Evolutionary conservation across 2,113 vertebrate genomes (phyloP), one percentile per base, ranked within the genome.

Genomic region (Cochlearius cochlearius): DNA sequence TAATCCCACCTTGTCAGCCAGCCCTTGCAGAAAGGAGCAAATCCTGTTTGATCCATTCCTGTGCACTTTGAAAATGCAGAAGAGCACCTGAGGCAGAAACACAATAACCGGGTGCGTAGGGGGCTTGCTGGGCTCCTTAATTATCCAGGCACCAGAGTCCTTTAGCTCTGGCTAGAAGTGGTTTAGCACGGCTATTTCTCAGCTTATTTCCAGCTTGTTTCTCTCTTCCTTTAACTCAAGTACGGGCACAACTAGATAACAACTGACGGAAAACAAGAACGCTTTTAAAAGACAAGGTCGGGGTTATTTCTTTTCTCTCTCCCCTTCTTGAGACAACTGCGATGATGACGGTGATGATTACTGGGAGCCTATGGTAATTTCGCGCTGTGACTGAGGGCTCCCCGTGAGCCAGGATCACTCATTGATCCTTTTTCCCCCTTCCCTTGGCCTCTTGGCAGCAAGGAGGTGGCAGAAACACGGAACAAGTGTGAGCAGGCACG

Each of bases 351-450:
- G 60, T 36, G 73, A 50, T 86, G 64, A 69, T 91, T 50, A 71
- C 79, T 45, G 20, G 30, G 63, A 89, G 38, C 5, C 6, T 26
- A 55, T 62, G 68, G 68, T n/a, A 43, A 94, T 67, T 87, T 76
- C 95, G 92, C 8, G 7, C 76, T 85, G 93, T 77, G 96, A 97
- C 84, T 92, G 90, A 91, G 79, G 95, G 81, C 87, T 94, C 59
- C 27, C 92, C 77, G 60, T 77, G 60, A 98, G 96, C 95, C 75
- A 64, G 97, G 96, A 97, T 95, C 90, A 80, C 94, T 82, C 78
- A 63, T 86, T 97, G 98, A 97, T 96, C 84, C 77, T n/a, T 94
- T 63, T 72, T 2, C 17, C 43, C 34, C 22, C 23, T n/a, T 47
- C 23, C 17, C 18, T 59, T 10, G n/a, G 30, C 22, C n/a, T 56